Base-by-base conservation (phyloP, 2,888 invertebrate genomes). In the Tuta absoluta region DNA sequence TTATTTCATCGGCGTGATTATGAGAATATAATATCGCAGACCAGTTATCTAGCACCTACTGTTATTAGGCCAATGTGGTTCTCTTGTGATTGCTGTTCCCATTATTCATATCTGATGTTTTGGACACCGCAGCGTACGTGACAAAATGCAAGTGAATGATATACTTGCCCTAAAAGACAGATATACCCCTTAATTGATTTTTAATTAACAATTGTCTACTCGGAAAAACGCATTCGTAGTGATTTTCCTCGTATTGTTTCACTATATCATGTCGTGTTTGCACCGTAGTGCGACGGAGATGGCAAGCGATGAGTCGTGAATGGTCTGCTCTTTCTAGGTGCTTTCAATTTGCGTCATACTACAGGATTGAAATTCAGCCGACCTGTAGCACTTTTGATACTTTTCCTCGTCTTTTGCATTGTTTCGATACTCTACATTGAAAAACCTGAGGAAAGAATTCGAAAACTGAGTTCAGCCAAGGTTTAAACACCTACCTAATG, bases 131-230 rank as follows among this genome's bases (percentile, higher is more conserved):
- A 72, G 85, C 81, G 79, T 89, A 88, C 89, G 87, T 89, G 89
- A 88, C 87, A 74, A 73, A 73, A 77, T 64, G 63, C 73, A 88
- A 85, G 76, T 86, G 81, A 86, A 87, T 87, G 86, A 84, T 62
- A 62, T 72, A 80, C 85, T 81, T 80, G 69, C 69, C 67, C 67
- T 65, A 72, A 69, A 71, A 75, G 77, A 74, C 72, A 71, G 75
- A 70, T 67, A 82, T 79, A 17, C 38, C 10, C 19, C 69, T 81
- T 83, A 85, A 87, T 86, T 70, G 77, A 67, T 77, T 79, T 67
- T 82, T 83, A 84, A 85, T 84, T 72, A 73, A 71, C 45, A 71
- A 64, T 33, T 14, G 65, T 70, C 14, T 10, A 12, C 23, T 67
- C 62, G 65, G 70, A 77, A 80, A 80, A 82, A 17, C 7, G 33